Base-by-base conservation (phyloP, 2,113 vertebrate genomes). In the Brachyhypopomus gauderio region DNA sequence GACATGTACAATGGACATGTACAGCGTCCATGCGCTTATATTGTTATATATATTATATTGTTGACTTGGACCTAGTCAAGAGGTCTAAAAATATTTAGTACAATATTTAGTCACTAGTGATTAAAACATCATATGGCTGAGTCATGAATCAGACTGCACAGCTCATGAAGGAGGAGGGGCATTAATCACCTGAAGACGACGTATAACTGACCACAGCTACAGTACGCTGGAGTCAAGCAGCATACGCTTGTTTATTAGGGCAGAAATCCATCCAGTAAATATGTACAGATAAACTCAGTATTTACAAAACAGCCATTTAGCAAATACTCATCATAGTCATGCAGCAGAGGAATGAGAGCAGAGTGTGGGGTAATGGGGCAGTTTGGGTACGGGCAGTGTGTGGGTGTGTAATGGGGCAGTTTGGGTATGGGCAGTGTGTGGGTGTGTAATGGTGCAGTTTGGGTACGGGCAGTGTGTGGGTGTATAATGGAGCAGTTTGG, bases 141-240 rank as follows among this genome's bases (percentile, higher is more conserved):
- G 45, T 14, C 45, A 52, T 52, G 45, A 52, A 11, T 3, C 45
- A 11, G 9, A 11, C 5, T 6, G 5, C 41, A 41, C 9, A 9
- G 9, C 9, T 41, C 41, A 41, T 41, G 41, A 41, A 52, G 45
- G 12, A 14, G 45, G 12, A 12, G 9, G 45, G 9, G 8, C 14
- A 1, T 12, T 52, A 12, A 14, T 52, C 45, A 52, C 12, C 45
- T 14, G 45, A 11, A 52, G 9, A 8, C 1, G 41, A 5, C 41
- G 5, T 14, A 11, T 52, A 23, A 48, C 72, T 27, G 48, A 25
- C 4, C 34, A 75, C 48, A 25, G 38, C 23, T 66, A 38, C 70
- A 64, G 41, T 12, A 20, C n/a, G 56, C 16, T 74, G 2, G 48
- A 77, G 45, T 55, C 34, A 66, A 75, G 58, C 83, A 85, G 83